Percentiles rank a stretch among this genome's conserved stretches.
Conservation (phyloP, 2,113 vertebrate genomes). For the Xenopus laevis region DNA sequence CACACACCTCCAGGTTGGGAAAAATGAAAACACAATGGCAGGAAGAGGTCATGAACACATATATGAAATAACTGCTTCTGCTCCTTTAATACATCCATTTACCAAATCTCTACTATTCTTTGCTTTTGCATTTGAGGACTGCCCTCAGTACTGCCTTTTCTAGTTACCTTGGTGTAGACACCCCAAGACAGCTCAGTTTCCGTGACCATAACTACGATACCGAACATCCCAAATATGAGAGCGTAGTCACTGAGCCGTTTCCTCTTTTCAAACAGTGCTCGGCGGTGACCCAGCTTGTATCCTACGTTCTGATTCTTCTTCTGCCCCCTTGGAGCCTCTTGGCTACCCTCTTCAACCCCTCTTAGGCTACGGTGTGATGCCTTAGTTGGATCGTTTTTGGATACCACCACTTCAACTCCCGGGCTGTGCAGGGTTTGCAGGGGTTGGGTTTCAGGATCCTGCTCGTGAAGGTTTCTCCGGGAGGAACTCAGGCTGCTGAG, state of each 20-base stretch:
- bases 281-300: conserved; percentile 83
- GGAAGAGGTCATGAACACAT: too few relatives aligned
- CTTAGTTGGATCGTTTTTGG: conserved; percentile 67
- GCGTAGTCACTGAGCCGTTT: conserved; percentile 91
- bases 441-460: conserved; percentile 65
- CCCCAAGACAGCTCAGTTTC: conserved; percentile 92
- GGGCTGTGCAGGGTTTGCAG: conserved; percentile 68
- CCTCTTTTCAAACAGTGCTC: conserved; percentile 87
- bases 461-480: conserved; percentile 55
- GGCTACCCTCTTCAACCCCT: conserved; percentile 52
- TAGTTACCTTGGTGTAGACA: conserved; percentile 82
- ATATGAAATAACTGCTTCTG: too few relatives aligned
- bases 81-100: too few relatives aligned
- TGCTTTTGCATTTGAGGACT: not conserved
- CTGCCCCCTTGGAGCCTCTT: conserved; percentile 45
- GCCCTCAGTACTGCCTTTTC: not conserved
- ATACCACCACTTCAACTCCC: conserved; percentile 78
- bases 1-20: too few relatives aligned
- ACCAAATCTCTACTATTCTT: not conserved
- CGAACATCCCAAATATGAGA: conserved; percentile 92
- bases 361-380: conserved; percentile 53
- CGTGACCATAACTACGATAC: conserved; percentile 91
- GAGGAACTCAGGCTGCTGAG: conserved; percentile 62
- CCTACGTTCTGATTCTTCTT: conserved; percentile 76
- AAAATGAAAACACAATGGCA: too few relatives aligned